Evolutionary conservation across 2,888 invertebrate genomes (phyloP), one percentile per base, ranked within the genome.

Genomic region (Volucella zonaria): DNA sequence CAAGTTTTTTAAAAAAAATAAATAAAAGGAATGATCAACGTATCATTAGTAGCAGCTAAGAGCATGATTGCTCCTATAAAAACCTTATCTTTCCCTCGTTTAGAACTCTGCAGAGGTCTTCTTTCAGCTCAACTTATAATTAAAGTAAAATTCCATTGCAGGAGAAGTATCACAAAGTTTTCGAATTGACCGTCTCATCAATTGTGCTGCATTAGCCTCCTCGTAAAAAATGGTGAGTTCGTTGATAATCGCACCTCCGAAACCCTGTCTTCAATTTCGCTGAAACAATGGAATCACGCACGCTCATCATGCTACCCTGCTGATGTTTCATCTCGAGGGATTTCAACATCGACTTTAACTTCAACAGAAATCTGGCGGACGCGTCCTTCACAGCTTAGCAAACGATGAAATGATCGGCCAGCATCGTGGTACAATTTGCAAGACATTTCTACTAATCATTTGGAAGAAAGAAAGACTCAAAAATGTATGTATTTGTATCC

Each of bases 171-270:
- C n/a, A n/a, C 15, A 40, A n/a, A 49, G 14, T 40, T 11, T 67
- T 58, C 45, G 52, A 66, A 1, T 79, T 56, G 59, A 79, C 59
- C 18, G 70, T 66, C 18, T 59, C 74, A 11, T 67, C 61, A 1
- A 58, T 70, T 12, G 81, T 75, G 74, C 3, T 64, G n/a, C n/a
- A n/a, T 75, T 38, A 75, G 74, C 67, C 15, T 68, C 10, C 75
- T 62, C n/a, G 67, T 59, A 9, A 4, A 56, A 23, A 70, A 70
- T 56, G 75, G 56, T 0, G 70, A 75, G 0, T 81, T 75, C 3
- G 40, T 76, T 51, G 70, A 61, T 6, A 76, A 70, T n/a, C 12
- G 80, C 14, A 80, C 80, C 9, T 71, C 73, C 0, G 73, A 79
- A 38, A n/a, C n/a, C n/a, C n/a, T n/a, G n/a, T 73, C 64, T 3